These are phyloP conservation scores for Ranitomeya variabilis DNA, from an alignment of 2,113 vertebrate species.

Conservation along the genomic window DNA sequence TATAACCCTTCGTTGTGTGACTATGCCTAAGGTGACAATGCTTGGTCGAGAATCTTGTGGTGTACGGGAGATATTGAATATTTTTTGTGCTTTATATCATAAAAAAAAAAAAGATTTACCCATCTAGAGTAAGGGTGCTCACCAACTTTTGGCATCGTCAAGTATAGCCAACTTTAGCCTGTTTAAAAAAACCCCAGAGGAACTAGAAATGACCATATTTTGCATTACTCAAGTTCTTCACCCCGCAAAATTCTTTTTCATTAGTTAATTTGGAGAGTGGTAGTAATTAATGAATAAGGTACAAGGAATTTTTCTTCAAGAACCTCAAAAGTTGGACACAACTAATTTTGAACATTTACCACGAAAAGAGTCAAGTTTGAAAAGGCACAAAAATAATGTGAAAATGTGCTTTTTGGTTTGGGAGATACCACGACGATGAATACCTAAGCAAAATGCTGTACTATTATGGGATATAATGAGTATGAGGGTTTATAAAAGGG, in stretches of 20 bases:
- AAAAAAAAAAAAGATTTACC: background rate
- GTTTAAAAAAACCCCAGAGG: background rate
- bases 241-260: background rate
- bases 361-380: background rate
- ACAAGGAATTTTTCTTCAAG: background rate
- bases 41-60: background rate
- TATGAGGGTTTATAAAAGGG: background rate
- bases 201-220: background rate
- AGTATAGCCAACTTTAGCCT: background rate
- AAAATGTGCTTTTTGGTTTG: background rate
- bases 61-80: background rate
- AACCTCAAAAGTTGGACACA: background rate
- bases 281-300: background rate
- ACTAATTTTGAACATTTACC: background rate
- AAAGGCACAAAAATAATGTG: background rate
- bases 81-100: background rate
- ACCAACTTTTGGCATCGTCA: background rate
- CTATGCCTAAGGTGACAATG: background rate
- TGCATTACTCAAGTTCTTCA: background rate
- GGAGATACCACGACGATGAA: background rate
- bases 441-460: background rate
- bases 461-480: background rate
- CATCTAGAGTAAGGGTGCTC: background rate
- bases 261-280: background rate
- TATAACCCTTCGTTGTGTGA: background rate